Conservation (phyloP, 2,113 vertebrate species). For the Serilophus lunatus region DNA sequence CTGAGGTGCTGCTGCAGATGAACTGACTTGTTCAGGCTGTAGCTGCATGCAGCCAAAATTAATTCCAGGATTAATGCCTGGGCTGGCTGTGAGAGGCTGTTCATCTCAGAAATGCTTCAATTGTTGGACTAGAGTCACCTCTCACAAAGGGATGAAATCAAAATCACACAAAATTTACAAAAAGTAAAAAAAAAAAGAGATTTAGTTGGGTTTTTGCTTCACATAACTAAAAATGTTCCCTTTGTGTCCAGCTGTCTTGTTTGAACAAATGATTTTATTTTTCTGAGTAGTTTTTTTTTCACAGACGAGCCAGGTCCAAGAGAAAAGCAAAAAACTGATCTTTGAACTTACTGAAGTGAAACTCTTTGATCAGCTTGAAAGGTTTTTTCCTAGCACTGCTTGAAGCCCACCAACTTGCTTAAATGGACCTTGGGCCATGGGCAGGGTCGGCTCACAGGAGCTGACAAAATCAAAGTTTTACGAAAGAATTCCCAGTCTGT, state of each 20-base stretch:
- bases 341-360: neutral
- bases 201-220: neutral
- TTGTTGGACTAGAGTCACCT: neutral
- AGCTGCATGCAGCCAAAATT: conserved; percentile 9
- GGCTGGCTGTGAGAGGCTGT: neutral
- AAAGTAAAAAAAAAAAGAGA: fast-evolving
- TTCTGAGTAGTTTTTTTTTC: neutral
- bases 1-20: neutral
- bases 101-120: neutral
- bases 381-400: neutral
- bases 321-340: neutral
- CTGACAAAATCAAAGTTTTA: conserved; percentile 51
- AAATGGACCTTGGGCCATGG: conserved; percentile 9
- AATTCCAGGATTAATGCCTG: conserved; percentile 39
- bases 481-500: neutral
- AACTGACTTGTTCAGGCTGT: neutral
- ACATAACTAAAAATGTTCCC: neutral
- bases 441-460: neutral
- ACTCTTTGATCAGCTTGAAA: neutral
- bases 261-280: neutral
- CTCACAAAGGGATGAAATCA: neutral
- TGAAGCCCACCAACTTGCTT: neutral
- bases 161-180: neutral
- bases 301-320: neutral
- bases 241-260: neutral